Evolutionary conservation across 1,140 invertebrate genomes (phyloP), one percentile per base, ranked within the genome.

Genomic region (Sipha flava): DNA sequence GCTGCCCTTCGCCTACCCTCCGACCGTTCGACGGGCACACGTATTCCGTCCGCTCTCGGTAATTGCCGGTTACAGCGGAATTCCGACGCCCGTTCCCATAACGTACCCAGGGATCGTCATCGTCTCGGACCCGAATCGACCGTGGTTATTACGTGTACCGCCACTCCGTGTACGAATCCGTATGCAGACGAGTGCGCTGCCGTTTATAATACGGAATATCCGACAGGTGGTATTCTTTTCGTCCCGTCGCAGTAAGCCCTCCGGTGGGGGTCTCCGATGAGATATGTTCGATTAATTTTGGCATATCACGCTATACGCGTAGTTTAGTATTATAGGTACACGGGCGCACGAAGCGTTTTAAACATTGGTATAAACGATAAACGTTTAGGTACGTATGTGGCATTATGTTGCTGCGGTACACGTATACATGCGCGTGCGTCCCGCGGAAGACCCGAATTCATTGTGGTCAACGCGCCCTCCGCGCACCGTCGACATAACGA

Each of bases 251-350:
- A 34, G 37, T 9, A 47, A 45, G 16, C 45, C 72, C 72, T 75
- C 45, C 72, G 47, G 72, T n/a, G n/a, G 31, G 31, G 7, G 31
- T 75, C 26, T 59, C 21, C 12, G 29, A 23, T 54, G 29, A 29
- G 23, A 16, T 49, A 6, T 23, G 47, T 72, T 72, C 45, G 72
- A 75, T 49, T 52, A 75, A 75, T 75, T 75, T 75, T 75, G 72
- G 72, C 72, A 54, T 75, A 75, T 75, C 72, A 75, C 72, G 72
- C 72, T 29, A 72, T 72, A 47, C n/a, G n/a, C n/a, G n/a, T n/a
- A n/a, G n/a, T n/a, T n/a, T n/a, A n/a, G n/a, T n/a, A n/a, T n/a
- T n/a, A n/a, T n/a, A n/a, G n/a, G n/a, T n/a, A n/a, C n/a, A n/a
- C n/a, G n/a, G n/a, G n/a, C n/a, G n/a, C n/a, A n/a, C n/a, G n/a